Percentiles rank a stretch among this genome's conserved stretches.
phyloP scores from a whole-genome alignment of 2,797 vertebrate genomes.

The Semotilus atromaculatus region DNA sequence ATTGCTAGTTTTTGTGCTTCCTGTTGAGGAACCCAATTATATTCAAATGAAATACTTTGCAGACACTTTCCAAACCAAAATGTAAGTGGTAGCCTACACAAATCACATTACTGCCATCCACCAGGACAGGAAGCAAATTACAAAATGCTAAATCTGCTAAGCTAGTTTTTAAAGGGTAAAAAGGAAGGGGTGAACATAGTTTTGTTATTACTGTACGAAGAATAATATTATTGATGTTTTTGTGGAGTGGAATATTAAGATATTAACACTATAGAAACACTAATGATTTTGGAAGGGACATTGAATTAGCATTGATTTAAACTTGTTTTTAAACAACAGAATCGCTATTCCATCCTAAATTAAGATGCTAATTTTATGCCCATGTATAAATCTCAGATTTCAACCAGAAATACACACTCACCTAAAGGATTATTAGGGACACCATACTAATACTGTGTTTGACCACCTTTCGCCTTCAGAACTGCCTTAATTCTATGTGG shows the following conservation, averaged over 20 bases:
- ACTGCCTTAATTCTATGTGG: too few species aligned
- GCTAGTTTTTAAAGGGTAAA: background rate
- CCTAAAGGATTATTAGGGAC: too few species aligned
- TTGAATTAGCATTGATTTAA: background rate
- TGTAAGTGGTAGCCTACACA: background rate
- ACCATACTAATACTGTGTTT: too few species aligned
- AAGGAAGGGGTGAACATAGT: background rate
- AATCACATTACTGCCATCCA: conserved; percentile 22
- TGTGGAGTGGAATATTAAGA: background rate
- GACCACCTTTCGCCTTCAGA: too few species aligned
- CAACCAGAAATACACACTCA: too few species aligned
- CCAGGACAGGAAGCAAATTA: background rate
- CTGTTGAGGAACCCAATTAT: conserved; percentile 10
- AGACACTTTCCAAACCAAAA: background rate
- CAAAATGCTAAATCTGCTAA: background rate
- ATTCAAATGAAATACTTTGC: background rate
- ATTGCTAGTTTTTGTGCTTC: background rate
- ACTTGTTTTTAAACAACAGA: background rate
- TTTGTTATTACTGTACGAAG: background rate
- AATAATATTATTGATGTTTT: background rate
- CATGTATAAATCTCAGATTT: too few species aligned
- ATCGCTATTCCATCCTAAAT: background rate
- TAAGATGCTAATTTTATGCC: too few species aligned
- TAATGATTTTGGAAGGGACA: background rate
- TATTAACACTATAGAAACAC: background rate